Base-by-base conservation (phyloP, 2,797 vertebrate genomes). In the Pseudochirops cupreus region DNA sequence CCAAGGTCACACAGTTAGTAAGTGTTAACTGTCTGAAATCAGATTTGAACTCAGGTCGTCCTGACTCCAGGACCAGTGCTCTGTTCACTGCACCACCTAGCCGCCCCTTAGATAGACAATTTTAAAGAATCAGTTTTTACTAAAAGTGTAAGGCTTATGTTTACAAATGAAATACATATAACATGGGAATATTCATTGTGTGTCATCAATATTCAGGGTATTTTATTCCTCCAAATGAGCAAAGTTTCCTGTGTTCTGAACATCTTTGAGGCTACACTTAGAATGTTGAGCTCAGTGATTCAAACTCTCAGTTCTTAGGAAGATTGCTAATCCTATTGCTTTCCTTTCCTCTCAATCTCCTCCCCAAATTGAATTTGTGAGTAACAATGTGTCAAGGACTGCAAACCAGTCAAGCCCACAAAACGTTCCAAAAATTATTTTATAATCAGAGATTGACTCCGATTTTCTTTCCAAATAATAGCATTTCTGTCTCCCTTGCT, bases 381-480 rank as follows among this genome's bases (percentile, higher is more conserved):
- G 95, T 96, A 94, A 82, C 94, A 92, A 55, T 94, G 62, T 92
- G 57, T 91, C 58, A 95, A 94, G 94, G 97, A 97, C 97, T 89
- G 92, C 91, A 92, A 96, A 95, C 54, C 96, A 57, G 87, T 6
- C 14, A 96, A 56, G 95, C 89, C 33, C 67, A 94, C 54, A 95
- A 93, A 94, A 96, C 59, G 96, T 95, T 90, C n/a, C 52, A 91
- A 95, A 98, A 96, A 96, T 46, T 9, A 28, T 96, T 94, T 97
- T 97, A 95, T 92, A 56, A 31, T 92, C 54, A 91, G 94, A 97
- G 94, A 98, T 96, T 97, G 62, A 92, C 94, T 91, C 98, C 93
- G 94, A 92, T 94, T 97, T 95, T 95, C 92, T 97, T 96, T 91
- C 0, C 91, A 97, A 96, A 96, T 95, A 98, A 91, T 92, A 91